These are phyloP conservation scores for Chaetoderma sp. DNA, from an alignment of 2,888 invertebrate species.

Conservation along the genomic window DNA sequence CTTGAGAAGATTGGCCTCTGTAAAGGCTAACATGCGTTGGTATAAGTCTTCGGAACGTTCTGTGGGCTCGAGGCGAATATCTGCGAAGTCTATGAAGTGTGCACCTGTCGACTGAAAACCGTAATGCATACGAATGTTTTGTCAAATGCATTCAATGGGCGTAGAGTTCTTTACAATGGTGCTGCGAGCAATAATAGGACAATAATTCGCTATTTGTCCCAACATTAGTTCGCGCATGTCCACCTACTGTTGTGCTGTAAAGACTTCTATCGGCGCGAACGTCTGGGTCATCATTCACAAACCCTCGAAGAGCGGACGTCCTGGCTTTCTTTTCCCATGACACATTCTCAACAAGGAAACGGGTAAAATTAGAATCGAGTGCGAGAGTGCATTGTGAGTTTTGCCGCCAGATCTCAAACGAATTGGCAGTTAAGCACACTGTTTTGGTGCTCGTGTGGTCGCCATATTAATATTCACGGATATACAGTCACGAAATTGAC, in stretches of 20 bases:
- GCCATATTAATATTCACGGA: too few relatives aligned
- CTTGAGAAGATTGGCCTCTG: constrained; percentile 32
- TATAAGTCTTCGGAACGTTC: constrained; percentile 37
- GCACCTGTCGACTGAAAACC: constrained; percentile 35
- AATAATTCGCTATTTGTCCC: constrained; percentile 37
- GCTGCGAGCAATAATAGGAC: constrained; percentile 24
- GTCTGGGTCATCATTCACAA: constrained; percentile 16
- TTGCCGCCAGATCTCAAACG: constrained; percentile 24
- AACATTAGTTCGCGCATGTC: constrained; percentile 31
- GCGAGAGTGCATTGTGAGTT: constrained; percentile 16
- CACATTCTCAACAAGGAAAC: constrained; percentile 19
- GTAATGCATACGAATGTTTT: constrained; percentile 30
- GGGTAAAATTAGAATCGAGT: constrained; percentile 23
- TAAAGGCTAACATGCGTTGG: constrained; percentile 32
- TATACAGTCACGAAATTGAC: too few relatives aligned
- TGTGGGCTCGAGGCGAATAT: constrained; percentile 26
- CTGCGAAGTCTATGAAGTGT: constrained; percentile 33
- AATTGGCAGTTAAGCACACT: constrained; percentile 25
- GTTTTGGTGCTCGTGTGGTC: too few relatives aligned
- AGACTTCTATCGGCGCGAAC: constrained; percentile 4
- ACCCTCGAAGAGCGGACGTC: constrained; percentile 22
- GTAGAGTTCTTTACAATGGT: constrained; percentile 35
- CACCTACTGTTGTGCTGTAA: constrained; percentile 32
- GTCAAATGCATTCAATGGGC: constrained; percentile 27
- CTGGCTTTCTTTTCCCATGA: constrained; percentile 34